Base-by-base conservation (phyloP, 2,797 vertebrate species). In the Hypotaenidia philippensis region DNA sequence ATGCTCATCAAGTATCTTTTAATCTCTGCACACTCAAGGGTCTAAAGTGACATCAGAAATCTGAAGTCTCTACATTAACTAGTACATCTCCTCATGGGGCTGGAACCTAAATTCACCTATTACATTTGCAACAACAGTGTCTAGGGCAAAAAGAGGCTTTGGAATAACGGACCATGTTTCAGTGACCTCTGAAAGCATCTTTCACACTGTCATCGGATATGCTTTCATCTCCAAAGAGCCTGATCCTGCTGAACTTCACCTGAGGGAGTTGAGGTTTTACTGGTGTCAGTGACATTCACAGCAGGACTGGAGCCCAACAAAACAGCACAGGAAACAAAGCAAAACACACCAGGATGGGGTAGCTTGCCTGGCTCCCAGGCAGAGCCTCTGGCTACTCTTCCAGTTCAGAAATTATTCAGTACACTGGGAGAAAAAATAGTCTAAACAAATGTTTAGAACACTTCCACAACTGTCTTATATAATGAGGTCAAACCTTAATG, bases 41-140 rank as follows among this genome's bases (percentile, higher is more conserved):
- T 84, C 81, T 76, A 88, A 91, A 87, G 79, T 76, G 18, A 74
- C 66, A 90, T 81, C 72, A 88, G 55, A 88, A 64, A 95, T 96
- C 80, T 83, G 3, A 89, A 87, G 55, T 87, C 72, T 86, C 63
- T 75, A 8, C 55, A 52, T 83, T 72, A 91, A 71, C 87, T 14
- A 18, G 34, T 47, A 34, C 36, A 31, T 60, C 23, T 25, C 92
- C n/a, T 76, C 32, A 45, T 27, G 59, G 52, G 36, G 13, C 53
- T 94, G 63, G 83, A 90, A 72, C 44, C 44, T 76, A 86, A 92
- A 81, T 59, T 92, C 59, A 86, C 72, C 71, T 77, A 70, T 8
- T 70, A 50, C 66, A 82, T 41, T 80, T 82, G 29, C 56, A 90
- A 0, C 76, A 76, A 63, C 44, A 63, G 11, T 18, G 56, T 84